These are phyloP conservation scores for Siniperca chuatsi DNA, from an alignment of 2,113 vertebrate species.

Conservation along the genomic window DNA sequence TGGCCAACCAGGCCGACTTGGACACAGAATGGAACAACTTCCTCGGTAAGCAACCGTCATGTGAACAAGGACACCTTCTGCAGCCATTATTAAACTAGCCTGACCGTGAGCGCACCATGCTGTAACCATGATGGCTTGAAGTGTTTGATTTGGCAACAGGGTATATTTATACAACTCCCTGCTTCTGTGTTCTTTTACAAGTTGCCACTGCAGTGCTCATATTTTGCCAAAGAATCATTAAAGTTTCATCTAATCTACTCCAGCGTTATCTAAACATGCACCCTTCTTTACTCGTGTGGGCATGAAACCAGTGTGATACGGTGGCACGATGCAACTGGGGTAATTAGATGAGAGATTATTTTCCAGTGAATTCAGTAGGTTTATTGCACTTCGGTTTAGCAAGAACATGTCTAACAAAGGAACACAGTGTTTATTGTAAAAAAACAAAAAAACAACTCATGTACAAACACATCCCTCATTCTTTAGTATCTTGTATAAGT, in stretches of 20 bases:
- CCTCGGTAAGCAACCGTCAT: slow-evolving; percentile 87
- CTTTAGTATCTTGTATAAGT: slow-evolving; percentile 46
- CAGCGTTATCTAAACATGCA: slow-evolving; percentile 1
- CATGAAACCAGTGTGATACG: slow-evolving; percentile 4
- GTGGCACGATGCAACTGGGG: background rate
- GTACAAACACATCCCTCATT: slow-evolving; percentile 53
- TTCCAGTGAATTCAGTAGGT: background rate
- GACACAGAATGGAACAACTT: slow-evolving; percentile 97
- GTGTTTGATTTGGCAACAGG: slow-evolving; percentile 41
- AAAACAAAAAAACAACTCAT: background rate
- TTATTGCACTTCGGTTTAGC: background rate
- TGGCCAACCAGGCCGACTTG: slow-evolving; percentile 97
- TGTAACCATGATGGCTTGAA: background rate
- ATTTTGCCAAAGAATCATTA: slow-evolving; percentile 31
- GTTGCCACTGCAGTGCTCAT: slow-evolving; percentile 5
- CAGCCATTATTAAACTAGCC: slow-evolving; percentile 1
- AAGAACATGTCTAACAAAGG: slow-evolving; percentile 10
- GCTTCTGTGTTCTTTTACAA: background rate
- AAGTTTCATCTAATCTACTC: slow-evolving; percentile 2
- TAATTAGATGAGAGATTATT: slow-evolving; percentile 7
- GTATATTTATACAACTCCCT: slow-evolving; percentile 16
- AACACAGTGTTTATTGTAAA: slow-evolving; percentile 27
- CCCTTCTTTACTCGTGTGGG: background rate
- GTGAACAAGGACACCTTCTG: slow-evolving; percentile 11
- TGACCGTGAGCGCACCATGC: background rate